A percentile compares a stretch with the other conserved stretches of the same genome.
These are phyloP conservation scores for Pardosa pseudoannulata DNA, from an alignment of 2,888 invertebrate species.

Conservation along the genomic window DNA sequence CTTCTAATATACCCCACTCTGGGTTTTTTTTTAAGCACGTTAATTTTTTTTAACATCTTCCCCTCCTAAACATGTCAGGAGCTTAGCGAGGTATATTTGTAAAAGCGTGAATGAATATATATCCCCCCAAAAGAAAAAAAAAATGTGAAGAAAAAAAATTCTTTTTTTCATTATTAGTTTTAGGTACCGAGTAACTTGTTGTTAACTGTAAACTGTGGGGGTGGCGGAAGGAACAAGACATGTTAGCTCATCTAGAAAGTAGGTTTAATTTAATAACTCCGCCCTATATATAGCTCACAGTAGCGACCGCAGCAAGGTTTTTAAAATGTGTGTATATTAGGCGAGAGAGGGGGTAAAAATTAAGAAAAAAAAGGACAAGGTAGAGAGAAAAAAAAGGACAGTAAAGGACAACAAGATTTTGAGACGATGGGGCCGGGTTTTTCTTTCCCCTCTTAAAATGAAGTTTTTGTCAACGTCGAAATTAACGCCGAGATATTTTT, in stretches of 20 bases:
- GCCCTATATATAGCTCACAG: conserved; percentile 30
- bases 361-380: too few species aligned
- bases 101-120: conserved; percentile 24
- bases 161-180: conserved; percentile 29
- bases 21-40: conserved; percentile 26
- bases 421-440: conserved; percentile 41
- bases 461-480: conserved; percentile 49
- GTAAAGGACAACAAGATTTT: conserved; percentile 50
- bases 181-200: conserved; percentile 44
- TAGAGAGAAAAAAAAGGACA: conserved; percentile 20
- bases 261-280: conserved; percentile 68
- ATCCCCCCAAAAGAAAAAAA: conserved; percentile 20
- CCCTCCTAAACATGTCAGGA: neutral
- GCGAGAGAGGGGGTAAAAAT: too few species aligned
- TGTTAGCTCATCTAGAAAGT: conserved; percentile 52
- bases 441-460: too few species aligned
- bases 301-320: conserved; percentile 35
- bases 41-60: conserved; percentile 19
- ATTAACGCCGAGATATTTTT: conserved; percentile 27
- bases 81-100: conserved; percentile 30
- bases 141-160: too few species aligned
- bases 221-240: conserved; percentile 24
- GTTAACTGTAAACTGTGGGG: conserved; percentile 45
- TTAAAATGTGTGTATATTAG: neutral
- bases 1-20: conserved; percentile 35